phyloP scores from a whole-genome alignment of 92 coral and sea anemone species.

The Phymanthus crucifer region DNA sequence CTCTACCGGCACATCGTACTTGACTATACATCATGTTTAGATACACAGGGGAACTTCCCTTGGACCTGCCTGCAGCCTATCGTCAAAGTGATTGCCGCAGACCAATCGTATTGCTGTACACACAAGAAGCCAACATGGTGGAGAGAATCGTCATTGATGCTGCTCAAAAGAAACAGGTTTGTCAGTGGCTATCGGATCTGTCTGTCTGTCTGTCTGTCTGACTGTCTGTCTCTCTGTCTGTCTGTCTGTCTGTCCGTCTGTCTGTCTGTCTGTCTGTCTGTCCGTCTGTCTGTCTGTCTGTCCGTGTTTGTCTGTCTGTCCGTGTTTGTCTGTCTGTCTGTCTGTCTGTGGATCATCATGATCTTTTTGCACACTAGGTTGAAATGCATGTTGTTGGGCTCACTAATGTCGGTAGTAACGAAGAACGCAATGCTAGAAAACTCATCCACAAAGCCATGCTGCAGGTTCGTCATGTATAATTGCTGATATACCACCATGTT shows the following conservation, averaged over 20 bases:
- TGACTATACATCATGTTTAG: slow-evolving; percentile 20
- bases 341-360: background rate
- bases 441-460: slow-evolving; percentile 90
- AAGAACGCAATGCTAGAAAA: slow-evolving; percentile 90
- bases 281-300: background rate
- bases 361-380: slow-evolving; percentile 51
- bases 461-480: slow-evolving; percentile 66
- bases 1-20: background rate
- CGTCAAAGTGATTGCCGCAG: slow-evolving; percentile 95
- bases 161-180: slow-evolving; percentile 89
- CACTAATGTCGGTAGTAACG: slow-evolving; percentile 70
- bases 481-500: background rate
- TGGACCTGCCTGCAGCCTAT: slow-evolving; percentile 87
- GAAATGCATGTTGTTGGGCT: slow-evolving; percentile 84
- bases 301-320: background rate
- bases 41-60: slow-evolving; percentile 83
- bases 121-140: slow-evolving; percentile 85
- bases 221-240: background rate
- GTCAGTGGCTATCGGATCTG: background rate
- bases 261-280: background rate
- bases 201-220: background rate
- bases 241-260: background rate
- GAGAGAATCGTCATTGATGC: slow-evolving; percentile 84
- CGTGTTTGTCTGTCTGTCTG: background rate
- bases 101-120: slow-evolving; percentile 90